A percentile compares a stretch with the other conserved stretches of the same genome.
phyloP scores from a whole-genome alignment of 2,797 vertebrate genomes.

The Bryconaethiops microstoma region DNA sequence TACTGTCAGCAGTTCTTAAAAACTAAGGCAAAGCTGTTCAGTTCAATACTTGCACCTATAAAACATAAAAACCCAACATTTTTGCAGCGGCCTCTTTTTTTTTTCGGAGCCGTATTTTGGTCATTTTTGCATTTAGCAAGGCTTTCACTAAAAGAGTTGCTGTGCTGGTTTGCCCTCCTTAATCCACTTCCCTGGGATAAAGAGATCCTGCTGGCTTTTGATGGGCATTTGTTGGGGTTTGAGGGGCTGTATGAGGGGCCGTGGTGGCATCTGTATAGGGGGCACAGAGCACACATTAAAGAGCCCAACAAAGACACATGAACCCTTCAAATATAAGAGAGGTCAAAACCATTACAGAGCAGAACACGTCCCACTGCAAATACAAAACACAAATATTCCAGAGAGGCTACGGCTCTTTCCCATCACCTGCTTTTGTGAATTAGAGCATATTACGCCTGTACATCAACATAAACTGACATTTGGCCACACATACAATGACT shows the following conservation, averaged over 20 bases:
- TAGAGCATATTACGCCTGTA: conserved; percentile 49
- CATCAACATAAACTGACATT: conserved; percentile 40
- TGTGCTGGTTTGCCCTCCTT: conserved; percentile 71
- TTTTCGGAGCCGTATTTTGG: no score
- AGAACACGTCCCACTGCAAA: no score
- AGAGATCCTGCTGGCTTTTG: conserved; percentile 70
- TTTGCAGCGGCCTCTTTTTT: no score
- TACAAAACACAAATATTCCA: no score
- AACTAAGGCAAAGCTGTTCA: no score
- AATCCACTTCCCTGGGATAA: conserved; percentile 69
- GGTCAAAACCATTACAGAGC: conserved; percentile 36
- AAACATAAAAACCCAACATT: no score
- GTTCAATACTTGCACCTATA: no score
- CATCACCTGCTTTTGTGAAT: conserved; percentile 48
- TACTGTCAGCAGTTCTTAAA: no score
- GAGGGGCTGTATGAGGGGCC: conserved; percentile 25
- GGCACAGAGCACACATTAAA: conserved; percentile 26
- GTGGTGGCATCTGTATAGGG: conserved; percentile 63
- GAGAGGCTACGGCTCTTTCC: no score
- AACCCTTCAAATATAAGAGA: conserved; percentile 41
- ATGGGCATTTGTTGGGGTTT: conserved; percentile 61
- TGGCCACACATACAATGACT: conserved; percentile 61
- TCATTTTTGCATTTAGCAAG: conserved; percentile 65
- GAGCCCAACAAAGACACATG: conserved; percentile 50
- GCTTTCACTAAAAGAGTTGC: conserved; percentile 65